These are phyloP conservation scores for Tenthredo notha DNA, from an alignment of 2,888 invertebrate genomes.

Conservation along the genomic window DNA sequence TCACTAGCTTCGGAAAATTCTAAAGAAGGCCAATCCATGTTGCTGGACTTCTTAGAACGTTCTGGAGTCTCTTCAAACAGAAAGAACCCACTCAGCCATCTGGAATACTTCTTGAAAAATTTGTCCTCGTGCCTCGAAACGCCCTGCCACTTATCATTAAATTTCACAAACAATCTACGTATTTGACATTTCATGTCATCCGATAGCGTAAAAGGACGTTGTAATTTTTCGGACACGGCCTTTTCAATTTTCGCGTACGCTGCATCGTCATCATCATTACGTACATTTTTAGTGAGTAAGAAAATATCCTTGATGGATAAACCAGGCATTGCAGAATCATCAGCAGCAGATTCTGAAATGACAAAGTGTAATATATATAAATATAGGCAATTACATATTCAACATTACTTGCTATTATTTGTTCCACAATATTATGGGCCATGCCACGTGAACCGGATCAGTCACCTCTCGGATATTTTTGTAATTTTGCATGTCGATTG, in stretches of 20 bases:
- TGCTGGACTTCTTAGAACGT: neutral
- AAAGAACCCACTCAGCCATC: neutral
- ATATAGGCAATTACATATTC: too few species aligned
- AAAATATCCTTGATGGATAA: neutral
- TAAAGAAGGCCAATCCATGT: neutral
- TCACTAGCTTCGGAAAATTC: slow-evolving; percentile 31
- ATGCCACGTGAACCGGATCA: too few species aligned
- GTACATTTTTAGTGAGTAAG: neutral
- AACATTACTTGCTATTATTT: too few species aligned
- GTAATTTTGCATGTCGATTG: too few species aligned
- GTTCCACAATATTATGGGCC: too few species aligned
- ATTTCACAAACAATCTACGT: neutral
- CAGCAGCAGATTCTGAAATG: slow-evolving; percentile 1
- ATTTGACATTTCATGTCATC: neutral
- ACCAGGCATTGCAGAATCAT: slow-evolving; percentile 1
- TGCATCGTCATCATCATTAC: neutral
- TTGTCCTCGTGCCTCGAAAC: slow-evolving; percentile 1
- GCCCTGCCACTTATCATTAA: neutral
- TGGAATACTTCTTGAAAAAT: neutral
- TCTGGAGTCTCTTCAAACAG: neutral
- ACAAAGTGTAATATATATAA: neutral
- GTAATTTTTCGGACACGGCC: neutral
- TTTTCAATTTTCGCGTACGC: slow-evolving; percentile 10
- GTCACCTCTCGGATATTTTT: too few species aligned
- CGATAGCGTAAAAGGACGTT: slow-evolving; percentile 19